Evolutionary conservation across 2,113 vertebrate species (phyloP).

Genomic region (Saguinus imperator): DNA sequence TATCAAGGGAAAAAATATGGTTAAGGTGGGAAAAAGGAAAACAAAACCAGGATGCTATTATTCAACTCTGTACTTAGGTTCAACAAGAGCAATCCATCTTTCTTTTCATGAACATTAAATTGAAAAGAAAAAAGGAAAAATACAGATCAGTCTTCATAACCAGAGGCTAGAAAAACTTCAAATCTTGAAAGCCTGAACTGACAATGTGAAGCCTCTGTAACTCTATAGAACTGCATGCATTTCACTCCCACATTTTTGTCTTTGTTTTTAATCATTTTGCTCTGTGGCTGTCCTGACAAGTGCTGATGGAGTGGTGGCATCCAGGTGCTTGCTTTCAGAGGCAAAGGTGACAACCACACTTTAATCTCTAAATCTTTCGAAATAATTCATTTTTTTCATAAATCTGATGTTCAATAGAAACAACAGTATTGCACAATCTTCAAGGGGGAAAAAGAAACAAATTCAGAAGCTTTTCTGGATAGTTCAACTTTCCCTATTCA

Average conservation of each 20-base stretch:
- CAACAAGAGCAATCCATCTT: slow-evolving; percentile 61
- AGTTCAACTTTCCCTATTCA: not conserved
- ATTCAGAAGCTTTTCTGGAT: not conserved
- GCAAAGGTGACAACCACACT: slow-evolving; percentile 35
- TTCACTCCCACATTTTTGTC: slow-evolving; percentile 29
- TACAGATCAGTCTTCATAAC: slow-evolving; percentile 73
- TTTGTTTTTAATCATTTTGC: slow-evolving; percentile 38
- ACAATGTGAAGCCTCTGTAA: not conserved
- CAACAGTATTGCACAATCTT: not conserved
- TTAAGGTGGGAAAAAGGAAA: not conserved
- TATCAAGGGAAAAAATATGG: not conserved
- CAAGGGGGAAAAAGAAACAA: not conserved
- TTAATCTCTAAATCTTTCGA: slow-evolving; percentile 52
- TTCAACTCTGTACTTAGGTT: slow-evolving; percentile 36
- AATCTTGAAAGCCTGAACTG: not conserved
- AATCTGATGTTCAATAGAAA: not conserved
- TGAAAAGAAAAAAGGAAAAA: slow-evolving; percentile 31
- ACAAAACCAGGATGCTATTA: slow-evolving; percentile 38
- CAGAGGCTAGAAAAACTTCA: slow-evolving; percentile 20
- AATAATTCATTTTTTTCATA: slow-evolving; percentile 50
- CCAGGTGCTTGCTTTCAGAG: slow-evolving; percentile 29
- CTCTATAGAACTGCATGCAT: not conserved
- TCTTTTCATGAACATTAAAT: slow-evolving; percentile 62
- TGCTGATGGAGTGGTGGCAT: not conserved
- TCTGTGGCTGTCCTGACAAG: not conserved